A percentile compares a stretch with the other conserved stretches of the same genome.
These are phyloP conservation scores for Drosophila bocki DNA, from an alignment of 1,140 invertebrate species.

Conservation along the genomic window DNA sequence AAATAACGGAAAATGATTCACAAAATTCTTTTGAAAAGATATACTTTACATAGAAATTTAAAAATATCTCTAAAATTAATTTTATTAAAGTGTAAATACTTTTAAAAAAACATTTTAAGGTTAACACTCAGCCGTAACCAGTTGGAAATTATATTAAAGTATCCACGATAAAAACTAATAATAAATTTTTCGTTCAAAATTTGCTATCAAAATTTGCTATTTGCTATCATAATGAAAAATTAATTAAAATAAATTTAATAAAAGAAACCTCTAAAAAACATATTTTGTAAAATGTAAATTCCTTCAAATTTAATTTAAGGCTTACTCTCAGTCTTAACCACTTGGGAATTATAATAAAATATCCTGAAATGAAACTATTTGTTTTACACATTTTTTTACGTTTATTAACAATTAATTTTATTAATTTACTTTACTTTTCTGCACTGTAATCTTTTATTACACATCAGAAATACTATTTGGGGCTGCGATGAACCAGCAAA, in stretches of 20 bases:
- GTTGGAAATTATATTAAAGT: neutral
- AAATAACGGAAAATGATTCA: too few relatives aligned
- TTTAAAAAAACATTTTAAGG: neutral
- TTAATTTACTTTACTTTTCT: neutral
- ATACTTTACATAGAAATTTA: too few relatives aligned
- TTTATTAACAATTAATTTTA: neutral
- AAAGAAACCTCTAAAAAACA: too few relatives aligned
- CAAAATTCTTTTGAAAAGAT: too few relatives aligned
- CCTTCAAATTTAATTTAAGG: too few relatives aligned
- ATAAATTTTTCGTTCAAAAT: too few relatives aligned
- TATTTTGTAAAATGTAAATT: too few relatives aligned
- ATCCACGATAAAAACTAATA: too few relatives aligned
- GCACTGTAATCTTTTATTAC: slow-evolving; percentile 3
- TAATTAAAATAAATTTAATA: too few relatives aligned
- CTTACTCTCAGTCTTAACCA: neutral
- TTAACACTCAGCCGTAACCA: neutral
- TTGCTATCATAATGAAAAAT: too few relatives aligned
- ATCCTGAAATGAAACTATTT: neutral
- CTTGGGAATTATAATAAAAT: neutral
- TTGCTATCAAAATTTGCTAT: too few relatives aligned
- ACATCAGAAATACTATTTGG: neutral
- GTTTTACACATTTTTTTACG: neutral
- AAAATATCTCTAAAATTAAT: neutral
- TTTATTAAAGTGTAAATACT: neutral
- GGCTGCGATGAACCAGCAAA: slow-evolving; percentile 28